Evolutionary conservation across 1,140 invertebrate genomes (phyloP), one percentile per base, ranked within the genome.

Genomic region (Pseudomyrmex sp.): DNA sequence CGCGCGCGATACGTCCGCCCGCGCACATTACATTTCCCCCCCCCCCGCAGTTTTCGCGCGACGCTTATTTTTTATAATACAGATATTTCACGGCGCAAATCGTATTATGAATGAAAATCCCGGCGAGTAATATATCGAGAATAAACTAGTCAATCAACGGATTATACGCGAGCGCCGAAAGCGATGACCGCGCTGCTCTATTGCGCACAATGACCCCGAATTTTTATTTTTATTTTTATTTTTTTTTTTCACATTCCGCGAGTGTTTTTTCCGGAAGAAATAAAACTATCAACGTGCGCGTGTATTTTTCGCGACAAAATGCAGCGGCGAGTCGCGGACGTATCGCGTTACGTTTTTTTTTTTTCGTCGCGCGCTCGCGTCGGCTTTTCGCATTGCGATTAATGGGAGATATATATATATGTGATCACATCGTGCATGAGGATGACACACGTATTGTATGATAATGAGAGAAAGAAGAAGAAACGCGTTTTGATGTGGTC

Each of bases 51-150:
- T 2, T 35, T 35, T 35, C 7, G 35, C 35, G 35, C 35, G 35
- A 35, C 35, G 7, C 5, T 35, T 35, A 5, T 35, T 35, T 35
- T 35, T 35, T 35, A 35, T 35, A 35, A 35, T 35, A 26, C 26
- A 26, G 26, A 26, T 26, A 35, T 35, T 7, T 35, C 35, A 35
- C 35, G 35, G 66, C 35, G 44, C 35, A 15, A 59, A 77, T 52
- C 26, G 74, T 48, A 63, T 63, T 75, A 75, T 7, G 20, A 65
- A 63, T 65, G 59, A 75, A 74, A 63, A 50, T 50, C 20, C 69
- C 56, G 52, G 23, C 20, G 56, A 10, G n/a, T 18, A 18, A 18
- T 18, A 18, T 18, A 48, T 61, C 63, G 44, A 46, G 63, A 77
- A 65, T 13, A 44, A 48, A 77, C 68, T 56, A 46, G 48, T 66